Base-by-base conservation (phyloP, 2,888 invertebrate genomes). In the Cheiracanthium punctorium region DNA sequence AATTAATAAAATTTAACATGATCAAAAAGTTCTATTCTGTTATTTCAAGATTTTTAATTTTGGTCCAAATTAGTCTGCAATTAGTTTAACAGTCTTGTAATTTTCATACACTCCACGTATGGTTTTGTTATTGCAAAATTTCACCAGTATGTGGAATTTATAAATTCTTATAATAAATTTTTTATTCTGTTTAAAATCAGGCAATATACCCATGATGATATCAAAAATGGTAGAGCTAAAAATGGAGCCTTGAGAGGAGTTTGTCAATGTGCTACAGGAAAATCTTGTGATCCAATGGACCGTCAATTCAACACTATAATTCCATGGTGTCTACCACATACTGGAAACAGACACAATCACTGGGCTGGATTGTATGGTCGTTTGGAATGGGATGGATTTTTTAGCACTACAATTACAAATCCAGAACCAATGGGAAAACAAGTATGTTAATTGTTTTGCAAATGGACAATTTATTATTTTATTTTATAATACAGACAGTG, bases 381-480 rank as follows among this genome's bases (percentile, higher is more conserved):
- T 41, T 91, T 96, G 14, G 94, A 95, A 88, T 96, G 96, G 96
- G 94, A 95, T 90, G 96, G 96, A 2, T 96, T 95, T 93, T 96
- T 96, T 92, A 94, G 95, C 89, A 96, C 96, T 0, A 96, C 96
- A 0, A 94, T 95, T 86, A 93, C 93, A 24, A 96, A 96, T 92
- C 96, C 96, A 28, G 96, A 96, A 91, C 96, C 96, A 0, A 96
- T 96, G 96, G 96, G 96, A 88, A 96, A 96, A 93, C 96, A 96
- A 92, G 94, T 94, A 90, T 75, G 69, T 74, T 52, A 29, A 20
- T 28, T 7, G 10, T 29, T 28, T 1, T 32, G n/a, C 1, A 20
- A n/a, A 29, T 65, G 2, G n/a, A 32, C 17, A 30, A 14, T 30
- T 67, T 30, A 17, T 67, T 7, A 7, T 20, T 67, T 30, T 28